A percentile compares a stretch with the other conserved stretches of the same genome.
phyloP scores from a whole-genome alignment of 1,140 invertebrate species.

The Stenopsyche tienmushanensis region DNA sequence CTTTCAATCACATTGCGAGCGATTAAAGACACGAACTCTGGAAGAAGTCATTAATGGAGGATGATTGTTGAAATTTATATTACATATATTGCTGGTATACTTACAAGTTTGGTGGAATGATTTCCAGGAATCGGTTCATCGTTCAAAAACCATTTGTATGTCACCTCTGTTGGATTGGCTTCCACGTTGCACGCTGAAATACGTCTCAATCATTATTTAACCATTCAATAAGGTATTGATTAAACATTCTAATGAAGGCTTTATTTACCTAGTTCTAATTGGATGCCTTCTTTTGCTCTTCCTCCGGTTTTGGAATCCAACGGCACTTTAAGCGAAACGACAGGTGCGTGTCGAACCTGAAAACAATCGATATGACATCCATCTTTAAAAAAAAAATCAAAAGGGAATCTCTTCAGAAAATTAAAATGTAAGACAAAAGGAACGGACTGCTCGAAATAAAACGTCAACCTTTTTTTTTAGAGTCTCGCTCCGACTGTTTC shows the following conservation, averaged over 20 bases:
- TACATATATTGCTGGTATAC: no score
- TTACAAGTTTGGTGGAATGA: slow-evolving; percentile 61
- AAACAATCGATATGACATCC: slow-evolving; percentile 30
- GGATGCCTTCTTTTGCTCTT: slow-evolving; percentile 34
- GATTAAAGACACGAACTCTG: no score
- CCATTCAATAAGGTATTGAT: slow-evolving; percentile 1
- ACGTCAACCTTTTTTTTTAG: no score
- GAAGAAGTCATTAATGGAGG: no score
- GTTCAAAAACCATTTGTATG: slow-evolving; percentile 73
- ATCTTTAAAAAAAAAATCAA: slow-evolving; percentile 8
- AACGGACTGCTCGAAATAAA: no score
- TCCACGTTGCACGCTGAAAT: slow-evolving; percentile 65
- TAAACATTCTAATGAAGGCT: slow-evolving; percentile 12
- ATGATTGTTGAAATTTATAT: no score
- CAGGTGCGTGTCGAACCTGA: slow-evolving; percentile 66
- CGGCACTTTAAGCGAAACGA: slow-evolving; percentile 57
- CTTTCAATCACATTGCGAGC: no score
- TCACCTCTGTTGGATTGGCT: slow-evolving; percentile 74
- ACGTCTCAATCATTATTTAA: neutral
- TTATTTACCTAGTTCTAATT: slow-evolving; percentile 35
- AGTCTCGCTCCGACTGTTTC: no score
- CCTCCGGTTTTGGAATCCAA: slow-evolving; percentile 42
- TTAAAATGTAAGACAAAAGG: no score
- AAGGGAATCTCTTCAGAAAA: no score
- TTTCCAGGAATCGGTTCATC: slow-evolving; percentile 65